Evolutionary conservation across 2,888 invertebrate species (phyloP).

Genomic region (Caenorhabditis angaria): DNA sequence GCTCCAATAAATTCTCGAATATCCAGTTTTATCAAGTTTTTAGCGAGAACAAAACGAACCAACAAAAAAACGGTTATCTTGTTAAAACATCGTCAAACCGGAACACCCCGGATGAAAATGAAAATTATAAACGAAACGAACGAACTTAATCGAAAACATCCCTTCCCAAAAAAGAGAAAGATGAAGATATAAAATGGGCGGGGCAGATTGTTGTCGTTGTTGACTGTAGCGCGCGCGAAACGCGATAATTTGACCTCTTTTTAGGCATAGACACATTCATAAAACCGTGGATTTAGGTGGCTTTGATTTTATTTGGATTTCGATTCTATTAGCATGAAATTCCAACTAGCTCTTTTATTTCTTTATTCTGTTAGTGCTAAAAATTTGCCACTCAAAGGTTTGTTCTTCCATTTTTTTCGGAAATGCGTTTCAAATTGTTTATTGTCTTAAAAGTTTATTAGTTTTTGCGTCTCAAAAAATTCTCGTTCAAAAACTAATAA

Average conservation of each 20-base stretch:
- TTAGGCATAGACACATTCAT: neutral
- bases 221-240: conserved; percentile 4
- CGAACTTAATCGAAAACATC: conserved; percentile 4
- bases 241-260: conserved; percentile 1
- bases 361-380: neutral
- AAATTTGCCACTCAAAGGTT: neutral
- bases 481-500: too few relatives aligned
- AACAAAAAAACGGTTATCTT: neutral
- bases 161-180: too few relatives aligned
- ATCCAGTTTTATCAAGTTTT: conserved; percentile 2
- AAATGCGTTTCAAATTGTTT: neutral
- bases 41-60: neutral
- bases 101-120: neutral
- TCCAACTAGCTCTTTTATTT: neutral
- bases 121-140: neutral
- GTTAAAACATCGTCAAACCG: neutral
- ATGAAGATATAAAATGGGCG: neutral
- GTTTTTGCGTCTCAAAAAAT: neutral
- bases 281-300: neutral
- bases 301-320: neutral
- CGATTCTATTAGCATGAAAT: neutral
- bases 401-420: neutral
- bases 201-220: neutral
- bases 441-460: neutral
- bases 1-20: too few relatives aligned